Evolutionary conservation across 2,797 vertebrate genomes (phyloP), one percentile per base, ranked within the genome.

Genomic region (Centropyge bicolor): DNA sequence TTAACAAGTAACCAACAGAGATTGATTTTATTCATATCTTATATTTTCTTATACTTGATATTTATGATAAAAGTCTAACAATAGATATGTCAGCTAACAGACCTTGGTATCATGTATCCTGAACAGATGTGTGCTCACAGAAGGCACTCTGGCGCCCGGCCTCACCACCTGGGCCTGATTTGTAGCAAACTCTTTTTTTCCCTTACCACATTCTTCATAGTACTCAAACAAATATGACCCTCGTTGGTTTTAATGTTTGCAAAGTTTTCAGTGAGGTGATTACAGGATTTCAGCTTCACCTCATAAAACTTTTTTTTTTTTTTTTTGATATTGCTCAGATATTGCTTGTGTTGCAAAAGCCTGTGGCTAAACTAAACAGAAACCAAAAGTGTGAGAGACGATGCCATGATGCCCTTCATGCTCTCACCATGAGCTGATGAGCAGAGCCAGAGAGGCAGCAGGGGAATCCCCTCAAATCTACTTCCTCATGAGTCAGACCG

Each of bases 151-250:
- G 71, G 74, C 60, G 0, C 13, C 54, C 7, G 11, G 61, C 22
- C 62, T 60, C 60, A 75, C 63, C 79, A 86, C 72, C 81, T 84
- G 83, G 62, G 35, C 10, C 20, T 76, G 35, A 78, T 84, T 81
- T 81, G 8, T 17, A 51, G 13, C 13, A 46, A 13, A 68, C 22
- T 14, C 24, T 3, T 11, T 69, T 67, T 82, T 61, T 76, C 17
- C 43, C 31, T 35, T 11, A 27, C 22, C 49, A 35, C 43, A 61
- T 67, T 72, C 63, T 68, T 73, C 62, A 36, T n/a, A 68, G 40
- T 13, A n/a, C 9, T 68, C 43, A 55, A 36, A 60, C 40, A 38
- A 31, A 41, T 8, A 36, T 35, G 10, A 72, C 31, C 16, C 41
- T 65, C 38, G 49, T 77, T 57, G 19, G 51, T 66, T 67, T 57